Conservation (phyloP, 1,140 invertebrate species). For the Drepana arcuata region DNA sequence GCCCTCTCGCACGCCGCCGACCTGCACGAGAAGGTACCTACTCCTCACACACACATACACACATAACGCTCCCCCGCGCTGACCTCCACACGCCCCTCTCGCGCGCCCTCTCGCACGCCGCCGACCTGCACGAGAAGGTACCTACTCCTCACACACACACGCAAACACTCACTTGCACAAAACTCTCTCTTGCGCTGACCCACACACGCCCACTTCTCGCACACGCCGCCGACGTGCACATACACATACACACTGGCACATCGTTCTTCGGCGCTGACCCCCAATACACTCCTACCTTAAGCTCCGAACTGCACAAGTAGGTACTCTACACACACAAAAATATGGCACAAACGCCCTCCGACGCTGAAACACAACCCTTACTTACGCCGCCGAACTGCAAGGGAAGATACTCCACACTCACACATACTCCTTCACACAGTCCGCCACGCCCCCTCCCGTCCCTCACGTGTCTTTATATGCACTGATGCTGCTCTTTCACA, state of each 20-base stretch:
- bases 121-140: conserved; percentile 91
- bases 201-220: conserved; percentile 93
- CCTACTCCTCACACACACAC: background rate
- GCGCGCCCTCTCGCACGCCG: conserved; percentile 91
- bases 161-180: background rate
- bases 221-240: conserved; percentile 93
- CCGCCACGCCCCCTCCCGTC: background rate
- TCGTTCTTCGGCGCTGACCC: background rate
- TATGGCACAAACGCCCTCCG: conserved; percentile 88
- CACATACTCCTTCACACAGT: background rate
- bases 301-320: background rate
- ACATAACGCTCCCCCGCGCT: conserved; percentile 93
- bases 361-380: conserved; percentile 88
- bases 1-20: conserved; percentile 88
- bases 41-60: too few relatives aligned
- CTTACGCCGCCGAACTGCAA: conserved; percentile 90
- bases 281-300: background rate
- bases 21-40: conserved; percentile 90
- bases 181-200: conserved; percentile 90
- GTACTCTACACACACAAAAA: background rate
- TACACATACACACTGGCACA: background rate
- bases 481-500: too few relatives aligned
- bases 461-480: background rate
- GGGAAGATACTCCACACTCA: conserved; percentile 74
- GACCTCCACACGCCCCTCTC: conserved; percentile 96